Conservation (phyloP, 2,113 vertebrate species). For the Seriola aureovittata region DNA sequence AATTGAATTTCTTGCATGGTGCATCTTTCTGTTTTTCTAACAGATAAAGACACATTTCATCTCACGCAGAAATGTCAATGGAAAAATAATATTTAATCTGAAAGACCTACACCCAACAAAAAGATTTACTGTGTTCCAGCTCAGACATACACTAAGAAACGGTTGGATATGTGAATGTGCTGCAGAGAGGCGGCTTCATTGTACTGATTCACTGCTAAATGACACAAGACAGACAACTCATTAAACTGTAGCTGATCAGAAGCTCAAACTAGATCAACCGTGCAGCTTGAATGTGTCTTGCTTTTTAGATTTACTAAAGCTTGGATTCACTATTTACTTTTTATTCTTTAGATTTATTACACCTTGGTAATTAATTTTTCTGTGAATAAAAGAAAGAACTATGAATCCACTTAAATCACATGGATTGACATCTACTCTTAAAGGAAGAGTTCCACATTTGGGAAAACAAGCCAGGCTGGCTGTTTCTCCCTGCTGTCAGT, state of each 20-base stretch:
- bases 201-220: constrained; percentile 26
- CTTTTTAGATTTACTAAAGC: neutral
- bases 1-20: constrained; percentile 61
- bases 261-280: neutral
- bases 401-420: neutral
- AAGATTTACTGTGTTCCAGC: constrained; percentile 27
- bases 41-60: constrained; percentile 50
- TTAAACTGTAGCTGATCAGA: constrained; percentile 13
- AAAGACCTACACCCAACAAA: constrained; percentile 37
- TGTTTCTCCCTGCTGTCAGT: neutral
- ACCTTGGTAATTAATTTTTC: neutral
- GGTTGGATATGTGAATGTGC: constrained; percentile 23
- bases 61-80: constrained; percentile 67
- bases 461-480: too few species aligned
- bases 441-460: neutral
- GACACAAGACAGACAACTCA: neutral
- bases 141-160: constrained; percentile 14
- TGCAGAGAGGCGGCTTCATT: constrained; percentile 7
- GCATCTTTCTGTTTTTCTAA: constrained; percentile 44
- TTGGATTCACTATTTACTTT: too few species aligned
- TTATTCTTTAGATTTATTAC: neutral
- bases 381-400: too few species aligned
- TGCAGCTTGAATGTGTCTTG: neutral
- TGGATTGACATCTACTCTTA: neutral
- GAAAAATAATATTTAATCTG: constrained; percentile 54